phyloP scores from a whole-genome alignment of 2,888 invertebrate species.

The Pteria penguin region DNA sequence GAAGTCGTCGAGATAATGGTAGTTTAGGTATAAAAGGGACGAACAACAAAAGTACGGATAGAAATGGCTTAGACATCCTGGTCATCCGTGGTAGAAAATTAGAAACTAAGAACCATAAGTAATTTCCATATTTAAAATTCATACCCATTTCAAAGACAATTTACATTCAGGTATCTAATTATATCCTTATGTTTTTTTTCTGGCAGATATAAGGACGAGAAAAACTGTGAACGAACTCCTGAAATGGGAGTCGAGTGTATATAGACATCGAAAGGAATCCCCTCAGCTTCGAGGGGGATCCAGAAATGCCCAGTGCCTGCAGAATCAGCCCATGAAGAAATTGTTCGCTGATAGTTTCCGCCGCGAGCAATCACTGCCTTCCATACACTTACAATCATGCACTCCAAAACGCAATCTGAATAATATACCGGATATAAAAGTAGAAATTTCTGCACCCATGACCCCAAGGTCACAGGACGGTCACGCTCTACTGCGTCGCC shows the following conservation, averaged over 20 bases:
- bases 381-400: slow-evolving; percentile 7
- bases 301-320: slow-evolving; percentile 4
- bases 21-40: too few species aligned
- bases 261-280: slow-evolving; percentile 1
- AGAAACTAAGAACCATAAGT: too few species aligned
- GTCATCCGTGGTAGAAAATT: too few species aligned
- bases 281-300: neutral
- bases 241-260: slow-evolving; percentile 20
- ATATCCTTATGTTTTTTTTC: too few species aligned
- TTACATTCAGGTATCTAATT: too few species aligned
- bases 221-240: neutral
- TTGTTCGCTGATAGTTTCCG: neutral
- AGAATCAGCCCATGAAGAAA: slow-evolving; percentile 9
- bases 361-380: slow-evolving; percentile 11
- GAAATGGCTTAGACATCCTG: too few species aligned
- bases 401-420: neutral
- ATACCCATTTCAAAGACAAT: too few species aligned
- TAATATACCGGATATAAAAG: neutral
- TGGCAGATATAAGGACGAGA: neutral
- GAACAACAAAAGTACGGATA: too few species aligned
- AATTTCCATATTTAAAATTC: too few species aligned
- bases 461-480: neutral
- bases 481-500: slow-evolving; percentile 20
- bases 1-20: too few species aligned
- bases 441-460: neutral